phyloP scores from a whole-genome alignment of 2,797 vertebrate species.

The Peromyscus aztecus region DNA sequence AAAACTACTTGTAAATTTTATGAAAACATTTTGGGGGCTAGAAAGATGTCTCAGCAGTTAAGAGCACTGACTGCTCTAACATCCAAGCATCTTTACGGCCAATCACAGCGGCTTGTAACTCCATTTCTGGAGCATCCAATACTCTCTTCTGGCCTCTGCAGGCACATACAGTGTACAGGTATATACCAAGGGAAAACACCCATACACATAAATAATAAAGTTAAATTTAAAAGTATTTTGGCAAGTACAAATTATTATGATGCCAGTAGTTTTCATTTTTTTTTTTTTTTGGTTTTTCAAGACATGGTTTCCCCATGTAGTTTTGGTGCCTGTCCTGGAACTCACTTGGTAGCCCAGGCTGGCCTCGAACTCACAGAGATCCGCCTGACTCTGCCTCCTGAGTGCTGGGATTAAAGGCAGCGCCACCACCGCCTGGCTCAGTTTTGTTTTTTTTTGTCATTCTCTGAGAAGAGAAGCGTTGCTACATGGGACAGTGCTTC shows the following conservation, averaged over 20 bases:
- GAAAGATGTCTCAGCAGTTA: not conserved
- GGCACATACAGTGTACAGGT: not conserved
- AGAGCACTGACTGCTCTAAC: not conserved
- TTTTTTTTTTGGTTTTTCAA: not conserved
- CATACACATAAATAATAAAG: not conserved
- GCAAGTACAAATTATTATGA: not conserved
- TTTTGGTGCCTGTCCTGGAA: no score
- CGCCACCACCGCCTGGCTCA: no score
- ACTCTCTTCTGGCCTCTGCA: not conserved
- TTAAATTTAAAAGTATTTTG: slow-evolving; percentile 7
- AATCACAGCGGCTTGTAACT: not conserved
- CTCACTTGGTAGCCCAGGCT: no score
- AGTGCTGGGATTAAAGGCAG: no score
- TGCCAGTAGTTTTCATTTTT: slow-evolving; percentile 15
- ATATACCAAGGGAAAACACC: not conserved
- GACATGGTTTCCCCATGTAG: no score
- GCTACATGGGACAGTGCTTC: not conserved
- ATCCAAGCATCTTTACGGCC: not conserved
- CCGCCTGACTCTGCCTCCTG: no score
- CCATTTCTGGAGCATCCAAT: not conserved
- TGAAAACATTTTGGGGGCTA: not conserved
- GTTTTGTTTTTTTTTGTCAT: not conserved
- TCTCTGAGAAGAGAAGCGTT: slow-evolving; percentile 3
- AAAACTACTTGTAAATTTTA: not conserved
- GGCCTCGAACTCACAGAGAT: no score